Evolutionary conservation across 2,113 vertebrate species (phyloP), one percentile per base, ranked within the genome.

Genomic region (Tichodroma muraria): DNA sequence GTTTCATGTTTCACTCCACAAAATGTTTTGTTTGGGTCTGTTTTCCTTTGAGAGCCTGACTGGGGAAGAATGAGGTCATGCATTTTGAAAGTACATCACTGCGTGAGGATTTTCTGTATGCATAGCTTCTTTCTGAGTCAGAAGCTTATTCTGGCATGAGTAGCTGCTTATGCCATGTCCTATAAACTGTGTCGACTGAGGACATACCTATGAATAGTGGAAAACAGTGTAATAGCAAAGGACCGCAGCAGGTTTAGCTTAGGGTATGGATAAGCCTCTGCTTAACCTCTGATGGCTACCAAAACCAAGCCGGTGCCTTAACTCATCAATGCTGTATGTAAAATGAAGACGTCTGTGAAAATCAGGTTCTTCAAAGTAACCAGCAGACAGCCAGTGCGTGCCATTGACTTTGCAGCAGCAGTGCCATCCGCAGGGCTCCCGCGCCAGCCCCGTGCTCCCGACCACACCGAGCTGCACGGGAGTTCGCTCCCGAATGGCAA

Each of bases 31-130:
- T 92, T 88, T 96, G 73, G 42, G 64, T 97, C 96, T 88, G 19
- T 95, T 97, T 97, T 93, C 61, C 69, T 79, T 80, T 87, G 85
- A 79, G 40, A 50, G 72, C 65, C 38, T 87, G 75, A 50, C 33
- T 60, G 85, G 63, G 73, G 84, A 93, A 96, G 88, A 91, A 94
- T 96, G 95, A 96, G 63, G 85, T 96, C 91, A 93, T 84, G 33
- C 13, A 5, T 93, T 96, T 94, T 94, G 45, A 94, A 97, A 97
- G 69, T 94, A 38, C 61, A 92, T 82, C 78, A 47, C 83, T 86
- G 92, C 92, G 91, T 89, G 64, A 95, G 88, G 88, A 85, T 95
- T 97, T 97, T 95, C 87, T 95, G 92, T 95, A 63, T 77, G 52
- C 79, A 72, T 93, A 82, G 28, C 44, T 85, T 95, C 68, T 96